phyloP scores from a whole-genome alignment of 2,797 vertebrate species.

The Poeciliopsis infans region DNA sequence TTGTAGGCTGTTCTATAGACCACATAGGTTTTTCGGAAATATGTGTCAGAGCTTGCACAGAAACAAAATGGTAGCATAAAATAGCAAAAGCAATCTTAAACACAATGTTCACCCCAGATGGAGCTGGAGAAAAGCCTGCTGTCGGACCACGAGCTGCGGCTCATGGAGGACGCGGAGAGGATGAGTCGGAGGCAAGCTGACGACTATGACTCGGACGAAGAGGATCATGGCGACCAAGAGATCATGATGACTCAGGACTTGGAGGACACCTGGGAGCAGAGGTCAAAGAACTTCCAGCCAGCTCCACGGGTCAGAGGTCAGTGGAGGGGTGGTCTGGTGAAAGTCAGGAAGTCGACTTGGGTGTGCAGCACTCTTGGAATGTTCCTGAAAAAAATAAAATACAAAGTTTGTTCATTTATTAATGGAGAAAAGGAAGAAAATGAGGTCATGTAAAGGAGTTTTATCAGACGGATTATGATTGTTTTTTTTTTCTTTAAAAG shows the following conservation, averaged over 20 bases:
- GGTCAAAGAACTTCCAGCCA: constrained; percentile 78
- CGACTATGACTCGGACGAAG: constrained; percentile 81
- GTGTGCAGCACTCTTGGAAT: background rate
- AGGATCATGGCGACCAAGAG: constrained; percentile 68
- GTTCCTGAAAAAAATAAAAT: background rate
- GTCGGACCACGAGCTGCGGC: constrained; percentile 89
- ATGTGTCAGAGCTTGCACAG: background rate
- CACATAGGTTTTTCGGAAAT: background rate
- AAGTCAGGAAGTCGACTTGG: background rate
- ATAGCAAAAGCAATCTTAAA: background rate
- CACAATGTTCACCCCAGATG: constrained; percentile 74
- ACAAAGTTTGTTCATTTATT: background rate
- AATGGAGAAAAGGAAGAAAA: constrained; percentile 24
- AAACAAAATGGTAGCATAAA: background rate
- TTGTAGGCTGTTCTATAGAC: background rate
- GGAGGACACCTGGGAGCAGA: constrained; percentile 95
- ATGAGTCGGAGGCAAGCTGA: constrained; percentile 81
- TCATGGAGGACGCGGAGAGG: constrained; percentile 82
- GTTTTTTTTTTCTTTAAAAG: constrained; percentile 30
- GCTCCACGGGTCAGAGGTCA: constrained; percentile 83
- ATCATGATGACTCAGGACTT: constrained; percentile 87
- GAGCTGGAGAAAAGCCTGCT: constrained; percentile 90
- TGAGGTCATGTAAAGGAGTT: constrained; percentile 11
- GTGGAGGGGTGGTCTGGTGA: background rate
- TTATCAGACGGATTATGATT: constrained; percentile 5